Base-by-base conservation (phyloP, 1,140 invertebrate species). In the Chironomus striatipennis region DNA sequence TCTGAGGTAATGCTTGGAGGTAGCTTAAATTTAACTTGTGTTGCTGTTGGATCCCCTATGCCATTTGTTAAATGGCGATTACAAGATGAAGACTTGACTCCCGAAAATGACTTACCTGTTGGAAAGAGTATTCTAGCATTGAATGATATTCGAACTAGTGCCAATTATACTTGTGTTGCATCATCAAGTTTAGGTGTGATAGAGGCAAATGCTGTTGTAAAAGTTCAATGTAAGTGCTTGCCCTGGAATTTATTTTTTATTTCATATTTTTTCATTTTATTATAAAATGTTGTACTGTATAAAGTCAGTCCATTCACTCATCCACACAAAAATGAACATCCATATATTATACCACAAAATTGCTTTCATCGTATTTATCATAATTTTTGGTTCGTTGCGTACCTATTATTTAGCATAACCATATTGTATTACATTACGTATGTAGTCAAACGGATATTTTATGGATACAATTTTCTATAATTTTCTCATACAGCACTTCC, bases 1-100 rank as follows among this genome's bases (percentile, higher is more conserved):
- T 91, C 88, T 74, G 94, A 97, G 81, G 95, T 99, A 34, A 94
- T 93, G 89, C 85, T 96, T 15, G 95, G 95, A 7, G 90, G 90
- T 0, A 91, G 91, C 78, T 84, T 98, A 72, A 98, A 97, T 82
- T 84, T 99, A 72, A 97, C 95, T 64, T 99, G 98, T 81, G 95
- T 98, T 12, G 98, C 97, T 15, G 91, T 95, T 7, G 97, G 98
- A 0, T 95, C 97, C 0, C 98, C 98, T 0, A 98, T 98, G 95
- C 98, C 98, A 0, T 91, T 89, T 78, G 96, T 99, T 73, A 97
- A 95, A 83, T 99, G 96, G 96, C 89, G 92, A 70, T 74, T 15
- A 9, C 8, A 88, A 18, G 88, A 88, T 5, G 88, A 88, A 79
- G 93, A 95, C 82, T 81, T 96, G 20, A 94, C 93, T 0, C 91